Conservation (phyloP, 92 coral and sea anemone genomes). For the Zoanthus sociatus region DNA sequence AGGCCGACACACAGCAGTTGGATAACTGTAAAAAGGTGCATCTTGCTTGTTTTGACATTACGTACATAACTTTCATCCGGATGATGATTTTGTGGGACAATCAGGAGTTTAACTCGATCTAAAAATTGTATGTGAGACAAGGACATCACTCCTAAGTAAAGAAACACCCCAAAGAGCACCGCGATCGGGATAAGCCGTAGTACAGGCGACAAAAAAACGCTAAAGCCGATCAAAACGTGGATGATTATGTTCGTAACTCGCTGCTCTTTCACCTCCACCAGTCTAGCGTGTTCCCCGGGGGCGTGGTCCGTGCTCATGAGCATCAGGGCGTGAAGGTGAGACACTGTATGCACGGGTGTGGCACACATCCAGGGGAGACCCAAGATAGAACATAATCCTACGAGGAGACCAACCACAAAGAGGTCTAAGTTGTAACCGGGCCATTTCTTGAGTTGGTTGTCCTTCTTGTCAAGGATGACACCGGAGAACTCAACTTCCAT, state of each 20-base stretch:
- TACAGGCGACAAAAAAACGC: slow-evolving; percentile 84
- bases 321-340: slow-evolving; percentile 92
- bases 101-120: slow-evolving; percentile 84
- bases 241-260: slow-evolving; percentile 91
- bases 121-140: slow-evolving; percentile 91
- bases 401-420: slow-evolving; percentile 88
- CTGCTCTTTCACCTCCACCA: slow-evolving; percentile 92
- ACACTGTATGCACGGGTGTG: slow-evolving; percentile 96
- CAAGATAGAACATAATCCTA: slow-evolving; percentile 86
- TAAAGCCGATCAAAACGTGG: slow-evolving; percentile 91
- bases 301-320: slow-evolving; percentile 90
- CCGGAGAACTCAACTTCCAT: slow-evolving; percentile 98
- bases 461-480: slow-evolving; percentile 94
- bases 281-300: slow-evolving; percentile 92
- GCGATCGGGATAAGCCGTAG: slow-evolving; percentile 91
- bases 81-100: slow-evolving; percentile 86
- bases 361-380: slow-evolving; percentile 99
- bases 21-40: slow-evolving; percentile 91
- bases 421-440: slow-evolving; percentile 96
- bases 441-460: slow-evolving; percentile 95
- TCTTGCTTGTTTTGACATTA: slow-evolving; percentile 87
- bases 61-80: slow-evolving; percentile 84
- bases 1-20: slow-evolving; percentile 81
- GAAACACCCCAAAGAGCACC: slow-evolving; percentile 92
- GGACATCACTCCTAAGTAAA: slow-evolving; percentile 92